These are phyloP conservation scores for Megalops atlanticus DNA, from an alignment of 2,113 vertebrate genomes.

Conservation along the genomic window DNA sequence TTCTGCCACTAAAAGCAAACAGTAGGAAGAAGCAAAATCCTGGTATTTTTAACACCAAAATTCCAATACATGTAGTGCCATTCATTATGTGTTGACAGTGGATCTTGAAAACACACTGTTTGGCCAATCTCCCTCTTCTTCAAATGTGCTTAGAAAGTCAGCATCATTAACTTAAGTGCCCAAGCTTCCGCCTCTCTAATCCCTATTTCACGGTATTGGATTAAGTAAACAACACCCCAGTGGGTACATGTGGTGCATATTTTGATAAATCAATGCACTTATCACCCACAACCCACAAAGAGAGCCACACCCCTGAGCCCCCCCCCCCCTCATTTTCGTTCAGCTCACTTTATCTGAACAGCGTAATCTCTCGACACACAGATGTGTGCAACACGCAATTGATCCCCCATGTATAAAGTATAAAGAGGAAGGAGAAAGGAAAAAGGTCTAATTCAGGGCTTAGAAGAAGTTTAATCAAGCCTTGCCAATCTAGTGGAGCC, in stretches of 20 bases:
- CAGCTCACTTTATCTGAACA: not conserved
- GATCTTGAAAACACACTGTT: no score
- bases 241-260: not conserved
- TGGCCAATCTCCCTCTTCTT: no score
- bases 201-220: not conserved
- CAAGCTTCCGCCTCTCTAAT: not conserved
- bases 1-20: no score
- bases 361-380: not conserved
- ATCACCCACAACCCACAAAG: not conserved
- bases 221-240: not conserved
- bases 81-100: no score
- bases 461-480: slow-evolving; percentile 29
- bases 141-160: not conserved
- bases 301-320: not conserved
- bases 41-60: no score
- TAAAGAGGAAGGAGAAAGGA: not conserved
- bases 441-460: not conserved
- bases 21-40: no score
- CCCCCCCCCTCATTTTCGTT: not conserved
- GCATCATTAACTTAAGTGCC: not conserved
- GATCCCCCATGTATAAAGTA: not conserved
- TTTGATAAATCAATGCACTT: slow-evolving; percentile 1
- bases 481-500: slow-evolving; percentile 14
- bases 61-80: no score
- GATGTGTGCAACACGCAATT: not conserved